Base-by-base conservation (phyloP, 1,140 invertebrate genomes). In the Drosophila arizonae region DNA sequence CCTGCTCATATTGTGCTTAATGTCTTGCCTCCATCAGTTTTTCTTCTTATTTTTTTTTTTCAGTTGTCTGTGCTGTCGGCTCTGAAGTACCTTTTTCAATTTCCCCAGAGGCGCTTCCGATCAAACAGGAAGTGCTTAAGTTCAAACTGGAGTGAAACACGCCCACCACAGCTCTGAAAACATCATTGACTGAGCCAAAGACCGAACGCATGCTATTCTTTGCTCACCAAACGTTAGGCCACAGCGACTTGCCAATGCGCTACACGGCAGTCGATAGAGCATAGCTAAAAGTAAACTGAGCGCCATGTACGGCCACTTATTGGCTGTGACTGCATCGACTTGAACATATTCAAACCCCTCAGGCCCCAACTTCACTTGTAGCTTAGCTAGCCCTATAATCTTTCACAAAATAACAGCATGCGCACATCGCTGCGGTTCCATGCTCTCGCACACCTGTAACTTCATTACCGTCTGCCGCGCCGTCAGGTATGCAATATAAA, bases 71-170 rank as follows among this genome's bases (percentile, higher is more conserved):
- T 68, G 68, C 65, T 81, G 77, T 75, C 79, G 79, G 74, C 79
- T 75, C 85, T 84, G 70, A 84, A 86, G 82, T 86, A 84, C 84
- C 84, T 89, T 88, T 88, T 88, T 88, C 84, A 88, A 88, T 88
- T 88, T 88, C 84, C 84, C 84, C 74, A 57, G 84, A 88, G 84
- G 85, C 84, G 79, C 84, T 88, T 88, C 84, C 84, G 84, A 88
- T 88, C 84, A 88, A 88, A 84, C 84, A 88, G 84, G 84, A 88
- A 88, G 84, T 88, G 85, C 84, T 88, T 88, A 88, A 89, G 84
- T 88, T 88, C 84, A 88, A 88, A 84, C 79, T 84, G 79, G 73
- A 79, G 76, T 87, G 75, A 76, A 75, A 50, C 68, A 75, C 57
- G 76, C 78, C 66, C 52, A 48, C 26, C 46, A 55, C 56, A 45